phyloP scores from a whole-genome alignment of 2,888 invertebrate genomes.

The Eristalinus sepulchralis region DNA sequence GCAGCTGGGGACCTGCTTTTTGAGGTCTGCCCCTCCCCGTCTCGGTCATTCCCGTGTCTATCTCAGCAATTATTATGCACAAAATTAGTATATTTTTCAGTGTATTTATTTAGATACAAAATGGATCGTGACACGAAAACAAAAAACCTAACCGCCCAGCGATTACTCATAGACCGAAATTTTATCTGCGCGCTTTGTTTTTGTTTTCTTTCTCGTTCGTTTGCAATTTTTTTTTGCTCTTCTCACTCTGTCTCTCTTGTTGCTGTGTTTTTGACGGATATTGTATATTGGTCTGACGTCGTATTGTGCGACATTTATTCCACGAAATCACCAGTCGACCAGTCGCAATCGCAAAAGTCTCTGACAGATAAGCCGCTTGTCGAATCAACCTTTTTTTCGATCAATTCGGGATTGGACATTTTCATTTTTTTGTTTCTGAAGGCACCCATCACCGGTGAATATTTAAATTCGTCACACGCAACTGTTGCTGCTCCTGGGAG shows the following conservation, averaged over 20 bases:
- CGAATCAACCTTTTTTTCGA: neutral
- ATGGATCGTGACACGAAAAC: conserved; percentile 56
- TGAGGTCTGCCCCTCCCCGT: neutral
- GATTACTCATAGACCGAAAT: conserved; percentile 70
- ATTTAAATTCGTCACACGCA: neutral
- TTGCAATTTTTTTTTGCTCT: neutral
- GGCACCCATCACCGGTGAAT: neutral
- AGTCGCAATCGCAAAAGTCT: neutral
- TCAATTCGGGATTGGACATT: neutral
- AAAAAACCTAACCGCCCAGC: conserved; percentile 44
- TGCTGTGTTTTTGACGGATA: neutral
- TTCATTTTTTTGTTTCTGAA: neutral
- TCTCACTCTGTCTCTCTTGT: neutral
- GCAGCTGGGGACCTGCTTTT: neutral
- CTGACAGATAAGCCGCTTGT: neutral
- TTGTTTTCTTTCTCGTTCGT: neutral
- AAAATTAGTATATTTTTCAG: conserved; percentile 30
- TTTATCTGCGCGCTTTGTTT: conserved; percentile 35
- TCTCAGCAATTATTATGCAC: conserved; percentile 56
- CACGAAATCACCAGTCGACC: neutral
- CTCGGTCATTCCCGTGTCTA: neutral
- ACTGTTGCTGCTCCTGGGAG: neutral
- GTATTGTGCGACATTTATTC: conserved; percentile 27
- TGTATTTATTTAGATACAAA: conserved; percentile 52
- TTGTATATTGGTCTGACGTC: neutral